phyloP scores from a whole-genome alignment of 2,888 invertebrate genomes.

The Lasioglossum leucozonium region DNA sequence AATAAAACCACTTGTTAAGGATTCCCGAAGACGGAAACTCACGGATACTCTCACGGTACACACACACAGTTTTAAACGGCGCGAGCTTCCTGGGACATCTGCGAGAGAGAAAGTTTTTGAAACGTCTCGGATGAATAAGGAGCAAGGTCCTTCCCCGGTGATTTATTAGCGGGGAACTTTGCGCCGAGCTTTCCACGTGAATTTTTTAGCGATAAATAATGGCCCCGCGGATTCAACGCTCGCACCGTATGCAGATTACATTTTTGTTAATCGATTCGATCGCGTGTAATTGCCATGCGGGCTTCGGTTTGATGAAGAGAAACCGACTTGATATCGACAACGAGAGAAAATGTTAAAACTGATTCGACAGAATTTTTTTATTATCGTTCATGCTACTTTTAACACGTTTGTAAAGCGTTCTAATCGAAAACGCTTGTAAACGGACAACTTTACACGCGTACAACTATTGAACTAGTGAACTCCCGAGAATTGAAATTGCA shows the following conservation, averaged over 20 bases:
- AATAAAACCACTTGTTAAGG: conserved; percentile 14
- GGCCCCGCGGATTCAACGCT: background rate
- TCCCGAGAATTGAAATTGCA: too few species aligned
- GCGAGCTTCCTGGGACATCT: background rate
- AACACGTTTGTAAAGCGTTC: too few species aligned
- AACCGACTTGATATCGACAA: background rate
- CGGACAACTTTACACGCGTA: too few species aligned
- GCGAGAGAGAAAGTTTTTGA: conserved; percentile 9
- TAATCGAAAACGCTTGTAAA: too few species aligned
- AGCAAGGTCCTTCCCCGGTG: background rate
- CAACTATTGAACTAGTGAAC: too few species aligned
- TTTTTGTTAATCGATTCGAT: background rate
- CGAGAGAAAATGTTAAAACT: too few species aligned
- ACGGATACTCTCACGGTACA: background rate
- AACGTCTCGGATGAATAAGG: background rate
- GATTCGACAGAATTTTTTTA: background rate
- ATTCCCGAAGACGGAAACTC: background rate
- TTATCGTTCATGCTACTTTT: background rate
- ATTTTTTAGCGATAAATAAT: background rate
- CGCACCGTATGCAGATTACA: background rate
- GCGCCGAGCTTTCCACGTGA: background rate
- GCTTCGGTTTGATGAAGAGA: background rate
- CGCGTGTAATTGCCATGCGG: background rate
- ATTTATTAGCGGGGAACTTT: conserved; percentile 2
- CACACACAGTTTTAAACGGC: background rate